phyloP scores from a whole-genome alignment of 2,113 vertebrate genomes.

The Daboia siamensis region DNA sequence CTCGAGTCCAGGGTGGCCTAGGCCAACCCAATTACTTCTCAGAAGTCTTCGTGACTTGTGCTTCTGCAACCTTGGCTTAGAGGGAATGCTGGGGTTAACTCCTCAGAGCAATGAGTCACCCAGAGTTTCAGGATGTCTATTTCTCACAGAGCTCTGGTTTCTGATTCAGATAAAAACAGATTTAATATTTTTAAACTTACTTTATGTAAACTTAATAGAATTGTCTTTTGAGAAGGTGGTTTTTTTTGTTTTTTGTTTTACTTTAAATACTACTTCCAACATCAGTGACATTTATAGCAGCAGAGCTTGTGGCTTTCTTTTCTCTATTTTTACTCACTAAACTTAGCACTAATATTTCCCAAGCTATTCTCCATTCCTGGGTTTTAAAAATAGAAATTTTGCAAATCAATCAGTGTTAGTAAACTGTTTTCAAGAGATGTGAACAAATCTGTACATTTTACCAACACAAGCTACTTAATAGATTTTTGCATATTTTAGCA shows the following conservation, averaged over 20 bases:
- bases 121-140: not conserved
- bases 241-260: not conserved
- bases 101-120: not conserved
- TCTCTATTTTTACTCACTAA: not conserved
- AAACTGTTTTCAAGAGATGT: not conserved
- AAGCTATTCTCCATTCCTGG: fast-evolving
- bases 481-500: not conserved
- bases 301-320: not conserved
- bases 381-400: not conserved
- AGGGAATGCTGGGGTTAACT: not conserved
- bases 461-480: slow-evolving; percentile 28
- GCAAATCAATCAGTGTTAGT: not conserved
- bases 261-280: not conserved
- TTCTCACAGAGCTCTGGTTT: not conserved
- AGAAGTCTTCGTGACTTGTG: not conserved
- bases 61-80: not conserved
- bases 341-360: not conserved
- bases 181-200: not conserved
- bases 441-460: slow-evolving; percentile 19
- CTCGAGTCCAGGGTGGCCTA: not conserved
- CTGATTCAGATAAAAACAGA: not conserved
- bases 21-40: not conserved
- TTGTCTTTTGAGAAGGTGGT: not conserved
- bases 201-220: slow-evolving; percentile 1
- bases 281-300: not conserved